Conservation (phyloP, 2,888 invertebrate genomes). For the Bombylius discolor region DNA sequence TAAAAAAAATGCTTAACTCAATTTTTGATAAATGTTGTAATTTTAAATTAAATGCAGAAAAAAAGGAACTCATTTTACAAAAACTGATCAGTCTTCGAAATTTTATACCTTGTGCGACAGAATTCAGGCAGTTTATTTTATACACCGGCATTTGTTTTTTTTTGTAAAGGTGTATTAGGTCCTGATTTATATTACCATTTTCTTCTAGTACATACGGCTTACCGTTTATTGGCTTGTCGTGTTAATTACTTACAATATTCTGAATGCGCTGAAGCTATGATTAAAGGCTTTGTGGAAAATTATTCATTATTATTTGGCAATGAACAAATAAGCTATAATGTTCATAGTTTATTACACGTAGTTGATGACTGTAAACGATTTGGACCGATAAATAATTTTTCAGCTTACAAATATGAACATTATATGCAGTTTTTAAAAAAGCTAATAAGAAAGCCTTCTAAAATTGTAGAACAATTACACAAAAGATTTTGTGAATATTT, state of each 20-base stretch:
- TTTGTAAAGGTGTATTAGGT: constrained; percentile 1
- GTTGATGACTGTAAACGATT: too few species aligned
- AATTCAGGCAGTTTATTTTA: constrained; percentile 10
- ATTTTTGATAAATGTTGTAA: too few species aligned
- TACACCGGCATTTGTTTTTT: constrained; percentile 7
- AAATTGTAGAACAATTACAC: too few species aligned
- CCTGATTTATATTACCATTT: constrained; percentile 9
- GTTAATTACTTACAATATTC: constrained; percentile 1
- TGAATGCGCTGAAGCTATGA: background rate
- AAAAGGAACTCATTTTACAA: too few species aligned
- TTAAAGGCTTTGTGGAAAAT: constrained; percentile 3
- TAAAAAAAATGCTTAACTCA: too few species aligned
- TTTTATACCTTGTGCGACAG: constrained; percentile 5
- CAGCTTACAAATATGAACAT: too few species aligned
- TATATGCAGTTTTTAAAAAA: too few species aligned
- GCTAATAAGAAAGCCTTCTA: too few species aligned
- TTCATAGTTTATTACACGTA: constrained; percentile 1
- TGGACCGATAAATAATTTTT: too few species aligned
- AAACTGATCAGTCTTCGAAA: too few species aligned
- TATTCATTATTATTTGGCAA: constrained; percentile 1
- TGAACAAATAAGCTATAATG: constrained; percentile 1
- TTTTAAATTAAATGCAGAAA: too few species aligned
- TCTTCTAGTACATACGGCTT: constrained; percentile 7
- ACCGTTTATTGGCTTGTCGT: constrained; percentile 1
- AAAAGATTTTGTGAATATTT: too few species aligned